phyloP scores from a whole-genome alignment of 2,113 vertebrate genomes.

The Oreochromis spilurus region DNA sequence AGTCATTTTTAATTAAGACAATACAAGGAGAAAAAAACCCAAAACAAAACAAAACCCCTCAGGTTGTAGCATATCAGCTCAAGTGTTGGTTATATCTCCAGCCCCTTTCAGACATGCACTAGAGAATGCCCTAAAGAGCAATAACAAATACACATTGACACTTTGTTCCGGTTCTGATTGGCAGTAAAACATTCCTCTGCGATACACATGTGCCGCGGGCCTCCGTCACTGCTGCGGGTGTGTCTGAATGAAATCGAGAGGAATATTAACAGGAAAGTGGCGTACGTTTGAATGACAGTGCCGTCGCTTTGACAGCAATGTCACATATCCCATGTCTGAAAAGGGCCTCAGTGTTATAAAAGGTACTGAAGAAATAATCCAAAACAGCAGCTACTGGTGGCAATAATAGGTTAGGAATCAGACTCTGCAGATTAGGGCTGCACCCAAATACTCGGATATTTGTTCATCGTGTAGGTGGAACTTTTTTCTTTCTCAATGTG shows the following conservation, averaged over 20 bases:
- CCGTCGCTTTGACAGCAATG: neutral
- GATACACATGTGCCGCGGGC: neutral
- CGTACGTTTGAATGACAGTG: neutral
- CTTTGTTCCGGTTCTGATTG: neutral
- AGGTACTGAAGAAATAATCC: constrained; percentile 8
- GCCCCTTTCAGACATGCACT: neutral
- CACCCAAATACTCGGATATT: neutral
- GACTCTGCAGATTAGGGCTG: neutral
- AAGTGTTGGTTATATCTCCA: constrained; percentile 4
- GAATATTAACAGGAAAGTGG: neutral
- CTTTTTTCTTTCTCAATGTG: neutral
- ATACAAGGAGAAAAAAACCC: neutral
- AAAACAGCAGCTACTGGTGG: constrained; percentile 27
- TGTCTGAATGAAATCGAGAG: neutral
- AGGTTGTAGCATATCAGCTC: constrained; percentile 17
- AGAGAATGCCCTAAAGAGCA: neutral
- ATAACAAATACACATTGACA: neutral
- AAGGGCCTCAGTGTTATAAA: neutral
- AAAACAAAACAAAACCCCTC: neutral
- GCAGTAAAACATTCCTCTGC: neutral
- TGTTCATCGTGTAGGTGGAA: neutral
- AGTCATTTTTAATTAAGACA: constrained; percentile 2
- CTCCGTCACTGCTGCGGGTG: neutral
- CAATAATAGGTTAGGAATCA: constrained; percentile 4
- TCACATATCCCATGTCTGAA: neutral